phyloP scores from a whole-genome alignment of 2,113 vertebrate species.

The Caretta caretta region DNA sequence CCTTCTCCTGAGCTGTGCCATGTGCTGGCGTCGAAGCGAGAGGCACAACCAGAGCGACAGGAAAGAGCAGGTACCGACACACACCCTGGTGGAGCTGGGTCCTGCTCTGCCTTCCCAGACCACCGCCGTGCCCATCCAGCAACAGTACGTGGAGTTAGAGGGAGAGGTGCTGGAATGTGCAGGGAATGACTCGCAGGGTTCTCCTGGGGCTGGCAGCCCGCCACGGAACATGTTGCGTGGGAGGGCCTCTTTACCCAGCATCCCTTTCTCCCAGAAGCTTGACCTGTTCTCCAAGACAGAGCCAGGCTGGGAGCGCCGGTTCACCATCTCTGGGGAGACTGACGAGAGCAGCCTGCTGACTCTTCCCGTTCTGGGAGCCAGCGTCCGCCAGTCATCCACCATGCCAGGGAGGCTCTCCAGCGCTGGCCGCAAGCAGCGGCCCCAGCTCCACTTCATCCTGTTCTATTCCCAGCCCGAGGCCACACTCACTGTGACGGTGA shows the following conservation, averaged over 20 bases:
- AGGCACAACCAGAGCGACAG: background rate
- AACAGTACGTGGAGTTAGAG: conserved; percentile 73
- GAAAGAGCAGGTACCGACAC: conserved; percentile 50
- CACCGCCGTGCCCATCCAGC: conserved; percentile 72
- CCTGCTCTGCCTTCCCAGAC: conserved; percentile 5
- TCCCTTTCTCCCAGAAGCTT: conserved; percentile 67
- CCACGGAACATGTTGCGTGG: conserved; percentile 8
- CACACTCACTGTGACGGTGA: conserved; percentile 75
- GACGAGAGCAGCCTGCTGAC: conserved; percentile 18
- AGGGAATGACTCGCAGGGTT: background rate
- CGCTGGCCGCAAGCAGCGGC: conserved; percentile 33
- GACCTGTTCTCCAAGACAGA: conserved; percentile 70
- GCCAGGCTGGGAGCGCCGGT: conserved; percentile 51
- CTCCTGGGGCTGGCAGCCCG: accelerated
- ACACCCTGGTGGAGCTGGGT: conserved; percentile 56
- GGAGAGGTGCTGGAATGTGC: conserved; percentile 74
- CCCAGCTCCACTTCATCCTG: conserved; percentile 79
- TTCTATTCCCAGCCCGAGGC: conserved; percentile 72
- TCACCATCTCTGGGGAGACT: conserved; percentile 59
- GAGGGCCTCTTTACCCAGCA: conserved; percentile 73
- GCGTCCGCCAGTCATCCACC: background rate
- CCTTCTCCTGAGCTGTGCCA: conserved; percentile 80
- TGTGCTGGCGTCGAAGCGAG: conserved; percentile 76
- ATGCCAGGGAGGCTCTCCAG: conserved; percentile 57
- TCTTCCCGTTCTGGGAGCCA: background rate